phyloP scores from a whole-genome alignment of 2,797 vertebrate species.

The Manis pentadactyla region DNA sequence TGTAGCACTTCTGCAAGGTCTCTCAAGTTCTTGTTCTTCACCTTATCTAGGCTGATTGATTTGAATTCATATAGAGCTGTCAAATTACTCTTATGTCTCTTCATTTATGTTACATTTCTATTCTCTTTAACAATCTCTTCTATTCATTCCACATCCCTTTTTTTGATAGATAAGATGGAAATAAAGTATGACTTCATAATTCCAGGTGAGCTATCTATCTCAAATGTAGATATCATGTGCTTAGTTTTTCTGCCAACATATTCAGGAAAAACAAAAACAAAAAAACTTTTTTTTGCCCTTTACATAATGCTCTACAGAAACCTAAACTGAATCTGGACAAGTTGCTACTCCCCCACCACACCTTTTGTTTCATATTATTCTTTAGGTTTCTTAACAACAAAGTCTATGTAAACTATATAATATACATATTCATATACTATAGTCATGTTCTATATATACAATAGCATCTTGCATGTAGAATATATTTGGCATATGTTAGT shows the following conservation, averaged over 20 bases:
- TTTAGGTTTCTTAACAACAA: neutral
- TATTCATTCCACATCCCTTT: neutral
- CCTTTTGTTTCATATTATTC: neutral
- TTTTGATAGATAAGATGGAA: neutral
- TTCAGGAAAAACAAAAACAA: neutral
- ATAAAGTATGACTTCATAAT: neutral
- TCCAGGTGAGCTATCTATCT: neutral
- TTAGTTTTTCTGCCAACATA: neutral
- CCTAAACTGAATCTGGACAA: neutral
- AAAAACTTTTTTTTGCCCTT: neutral
- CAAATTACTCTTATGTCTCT: neutral
- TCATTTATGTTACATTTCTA: neutral
- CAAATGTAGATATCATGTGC: neutral
- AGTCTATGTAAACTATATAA: too few species aligned
- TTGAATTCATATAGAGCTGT: neutral
- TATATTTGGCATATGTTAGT: neutral
- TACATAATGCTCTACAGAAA: neutral
- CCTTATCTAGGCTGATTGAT: neutral
- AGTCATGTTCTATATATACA: neutral
- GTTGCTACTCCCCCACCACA: fast-evolving
- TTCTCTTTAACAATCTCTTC: neutral
- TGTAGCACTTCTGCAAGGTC: neutral
- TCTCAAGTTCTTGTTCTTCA: neutral
- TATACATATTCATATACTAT: too few species aligned
- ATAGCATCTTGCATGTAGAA: neutral